Evolutionary conservation across 2,888 invertebrate species (phyloP), one percentile per base, ranked within the genome.

Genomic region (Drosophila conformis): DNA sequence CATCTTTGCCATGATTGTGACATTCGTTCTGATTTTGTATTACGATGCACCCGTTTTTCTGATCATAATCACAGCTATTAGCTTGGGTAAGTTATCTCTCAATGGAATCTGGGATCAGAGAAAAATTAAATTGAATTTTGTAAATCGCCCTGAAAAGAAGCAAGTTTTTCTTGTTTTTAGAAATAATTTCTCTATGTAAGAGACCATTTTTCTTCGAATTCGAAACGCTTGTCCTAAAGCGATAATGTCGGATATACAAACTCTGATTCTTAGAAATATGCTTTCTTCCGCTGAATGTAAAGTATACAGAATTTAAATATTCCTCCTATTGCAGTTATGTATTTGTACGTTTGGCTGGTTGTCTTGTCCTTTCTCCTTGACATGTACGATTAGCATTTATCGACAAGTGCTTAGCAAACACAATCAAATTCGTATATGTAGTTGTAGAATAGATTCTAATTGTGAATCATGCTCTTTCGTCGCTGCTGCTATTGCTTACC

Each of bases 401-500:
- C 33, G 15, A 48, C 10, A 13, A 15, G 29, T 54, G 8, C 60
- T 25, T 35, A 8, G 78, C 27, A 38, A 59, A 52, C 18, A 15
- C 35, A 51, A 68, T 78, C 78, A 58, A 74, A 71, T 56, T 11
- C 11, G n/a, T n/a, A 27, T 13, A 18, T 27, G n/a, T 38, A 31
- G 27, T 42, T 46, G 8, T 52, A 27, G 10, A 18, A 11, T n/a
- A n/a, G 27, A 40, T 40, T 35, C 13, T 48, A 56, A 27, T 13
- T 11, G 18, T 11, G 25, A 29, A 40, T 3, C 11, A 83, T 83
- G 83, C 1, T 57, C 2, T 62, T 62, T 15, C 33, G 31, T 15
- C 35, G n/a, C 7, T 84, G 75, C 36, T 87, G 80, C 52, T 76
- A 27, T 10, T 76, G 60, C 8, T 1, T 73, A 8, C 33, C 71